Conservation (phyloP, 2,888 invertebrate genomes). For the Ophion costatus region DNA sequence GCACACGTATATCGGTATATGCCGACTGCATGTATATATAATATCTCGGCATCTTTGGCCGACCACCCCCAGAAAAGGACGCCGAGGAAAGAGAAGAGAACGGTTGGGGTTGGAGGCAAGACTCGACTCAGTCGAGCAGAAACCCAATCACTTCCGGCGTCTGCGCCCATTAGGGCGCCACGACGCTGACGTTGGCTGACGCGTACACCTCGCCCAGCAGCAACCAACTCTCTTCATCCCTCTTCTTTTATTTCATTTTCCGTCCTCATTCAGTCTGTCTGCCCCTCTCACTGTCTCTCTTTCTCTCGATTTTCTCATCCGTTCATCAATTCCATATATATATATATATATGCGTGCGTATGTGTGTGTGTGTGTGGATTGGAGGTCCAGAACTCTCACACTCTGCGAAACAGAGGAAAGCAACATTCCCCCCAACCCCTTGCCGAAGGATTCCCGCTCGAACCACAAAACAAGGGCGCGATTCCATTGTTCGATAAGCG, state of each 20-base stretch:
- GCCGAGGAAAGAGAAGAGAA: slow-evolving; percentile 64
- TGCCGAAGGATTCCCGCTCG: slow-evolving; percentile 42
- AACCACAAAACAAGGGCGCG: slow-evolving; percentile 79
- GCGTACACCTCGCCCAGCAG: slow-evolving; percentile 73
- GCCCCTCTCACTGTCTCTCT: slow-evolving; percentile 51
- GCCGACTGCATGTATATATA: slow-evolving; percentile 41
- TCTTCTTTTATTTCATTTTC: slow-evolving; percentile 62
- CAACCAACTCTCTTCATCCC: slow-evolving; percentile 63
- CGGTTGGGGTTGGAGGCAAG: slow-evolving; percentile 69
- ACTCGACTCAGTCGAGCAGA: slow-evolving; percentile 84
- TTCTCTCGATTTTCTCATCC: slow-evolving; percentile 52
- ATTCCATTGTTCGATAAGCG: slow-evolving; percentile 82
- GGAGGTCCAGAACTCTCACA: slow-evolving; percentile 25
- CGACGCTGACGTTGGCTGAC: slow-evolving; percentile 84
- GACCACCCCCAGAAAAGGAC: slow-evolving; percentile 79
- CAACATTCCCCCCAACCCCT: slow-evolving; percentile 59
- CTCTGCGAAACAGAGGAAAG: slow-evolving; percentile 35
- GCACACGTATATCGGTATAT: slow-evolving; percentile 25
- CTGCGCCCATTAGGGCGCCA: slow-evolving; percentile 85
- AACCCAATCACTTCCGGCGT: slow-evolving; percentile 87
- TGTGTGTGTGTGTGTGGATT: background rate
- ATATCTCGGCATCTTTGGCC: slow-evolving; percentile 56
- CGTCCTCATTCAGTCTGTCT: slow-evolving; percentile 61
- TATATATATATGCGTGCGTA: background rate
- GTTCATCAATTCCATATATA: slow-evolving; percentile 64